Evolutionary conservation across 2,888 invertebrate genomes (phyloP).

Genomic region (Magallana nippona): DNA sequence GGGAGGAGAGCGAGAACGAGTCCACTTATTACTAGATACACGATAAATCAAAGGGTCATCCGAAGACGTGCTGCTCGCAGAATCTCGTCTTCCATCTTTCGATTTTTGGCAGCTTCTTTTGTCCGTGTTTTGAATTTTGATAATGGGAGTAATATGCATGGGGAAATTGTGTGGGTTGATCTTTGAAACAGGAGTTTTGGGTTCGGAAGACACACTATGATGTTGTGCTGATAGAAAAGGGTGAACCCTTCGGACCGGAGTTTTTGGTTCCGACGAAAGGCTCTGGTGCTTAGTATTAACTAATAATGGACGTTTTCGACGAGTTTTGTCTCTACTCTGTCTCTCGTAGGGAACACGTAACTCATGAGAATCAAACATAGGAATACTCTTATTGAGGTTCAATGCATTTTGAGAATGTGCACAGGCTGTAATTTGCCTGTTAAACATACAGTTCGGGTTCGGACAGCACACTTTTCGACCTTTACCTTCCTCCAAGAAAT

Average conservation of each 20-base stretch:
- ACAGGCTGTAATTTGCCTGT: conserved; percentile 19
- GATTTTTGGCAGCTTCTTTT: conserved; percentile 44
- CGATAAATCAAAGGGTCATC: conserved; percentile 46
- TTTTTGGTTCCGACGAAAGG: conserved; percentile 42
- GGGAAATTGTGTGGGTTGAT: conserved; percentile 23
- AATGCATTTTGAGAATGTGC: conserved; percentile 47
- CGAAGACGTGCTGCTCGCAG: conserved; percentile 50
- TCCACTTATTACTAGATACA: conserved; percentile 46
- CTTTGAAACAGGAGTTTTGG: conserved; percentile 40
- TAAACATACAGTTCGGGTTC: conserved; percentile 46
- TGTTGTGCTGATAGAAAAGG: conserved; percentile 37
- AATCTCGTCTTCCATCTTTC: conserved; percentile 26
- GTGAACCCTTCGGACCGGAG: neutral
- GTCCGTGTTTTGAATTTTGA: conserved; percentile 52
- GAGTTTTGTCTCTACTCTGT: conserved; percentile 9
- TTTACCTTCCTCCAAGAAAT: conserved; percentile 17
- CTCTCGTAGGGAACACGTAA: conserved; percentile 22
- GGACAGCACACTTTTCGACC: conserved; percentile 40
- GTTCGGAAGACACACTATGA: conserved; percentile 47
- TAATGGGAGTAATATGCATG: conserved; percentile 49
- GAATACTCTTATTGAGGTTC: conserved; percentile 50
- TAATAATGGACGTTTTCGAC: conserved; percentile 15
- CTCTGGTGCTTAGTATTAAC: conserved; percentile 31
- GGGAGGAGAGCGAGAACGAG: conserved; percentile 19
- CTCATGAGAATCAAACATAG: conserved; percentile 46